A percentile compares a stretch with the other conserved stretches of the same genome.
phyloP scores from a whole-genome alignment of 2,113 vertebrate genomes.

The Cebidichthys violaceus region DNA sequence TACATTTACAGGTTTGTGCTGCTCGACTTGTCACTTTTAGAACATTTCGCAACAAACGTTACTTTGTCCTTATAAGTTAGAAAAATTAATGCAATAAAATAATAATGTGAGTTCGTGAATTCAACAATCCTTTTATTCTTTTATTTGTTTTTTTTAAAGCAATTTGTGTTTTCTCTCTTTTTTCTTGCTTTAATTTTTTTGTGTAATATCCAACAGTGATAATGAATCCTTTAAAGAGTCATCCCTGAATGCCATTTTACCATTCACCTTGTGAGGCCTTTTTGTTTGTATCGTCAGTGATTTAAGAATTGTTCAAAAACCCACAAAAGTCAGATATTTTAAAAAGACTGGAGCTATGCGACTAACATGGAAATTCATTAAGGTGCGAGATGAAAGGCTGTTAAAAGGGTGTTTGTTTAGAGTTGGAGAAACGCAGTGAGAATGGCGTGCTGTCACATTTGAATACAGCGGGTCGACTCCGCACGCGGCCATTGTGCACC shows the following conservation, averaged over 20 bases:
- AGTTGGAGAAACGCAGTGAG: conserved; percentile 44
- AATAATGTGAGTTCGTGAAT: neutral
- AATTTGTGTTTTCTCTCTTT: neutral
- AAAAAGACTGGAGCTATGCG: neutral
- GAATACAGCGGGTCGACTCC: conserved; percentile 75
- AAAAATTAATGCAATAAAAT: neutral
- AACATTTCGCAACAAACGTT: neutral
- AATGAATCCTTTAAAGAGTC: neutral
- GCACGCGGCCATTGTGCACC: conserved; percentile 74
- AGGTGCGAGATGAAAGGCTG: conserved; percentile 45
- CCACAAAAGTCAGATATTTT: neutral
- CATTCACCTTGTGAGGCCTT: neutral
- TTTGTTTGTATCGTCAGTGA: neutral
- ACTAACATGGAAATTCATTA: conserved; percentile 8
- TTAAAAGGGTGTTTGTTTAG: conserved; percentile 56
- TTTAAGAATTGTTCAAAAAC: neutral
- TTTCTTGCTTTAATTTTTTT: neutral
- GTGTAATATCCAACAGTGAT: neutral
- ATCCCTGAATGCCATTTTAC: neutral
- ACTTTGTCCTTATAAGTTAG: neutral
- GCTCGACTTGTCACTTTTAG: neutral
- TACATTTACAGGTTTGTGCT: neutral
- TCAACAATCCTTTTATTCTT: neutral
- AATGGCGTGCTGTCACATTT: conserved; percentile 65
- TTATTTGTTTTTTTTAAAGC: neutral